Base-by-base conservation (phyloP, 2,888 invertebrate species). In the Synergus umbraculus region DNA sequence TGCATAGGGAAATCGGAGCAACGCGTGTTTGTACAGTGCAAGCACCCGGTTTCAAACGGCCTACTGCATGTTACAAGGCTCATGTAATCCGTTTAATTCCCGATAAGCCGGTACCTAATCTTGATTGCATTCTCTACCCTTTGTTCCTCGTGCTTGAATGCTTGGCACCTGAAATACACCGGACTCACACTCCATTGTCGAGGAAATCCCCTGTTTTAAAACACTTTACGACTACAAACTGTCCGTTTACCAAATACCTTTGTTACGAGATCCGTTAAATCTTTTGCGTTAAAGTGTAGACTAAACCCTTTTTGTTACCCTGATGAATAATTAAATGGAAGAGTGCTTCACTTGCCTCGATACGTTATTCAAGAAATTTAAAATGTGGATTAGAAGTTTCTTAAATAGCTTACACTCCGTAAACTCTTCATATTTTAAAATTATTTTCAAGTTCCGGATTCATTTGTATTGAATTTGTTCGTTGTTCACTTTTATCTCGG, bases 81-180 rank as follows among this genome's bases (percentile, higher is more conserved):
- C 85, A 84, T 85, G 86, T 87, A 89, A 89, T 88, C 89, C 86
- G 87, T 87, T 90, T 88, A 89, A 89, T 88, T 90, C 88, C 82
- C 87, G 88, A 90, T 89, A 90, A 89, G 86, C 88, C 78, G 82
- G 79, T 85, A 87, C 86, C 88, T 88, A 89, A 90, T 90, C 90
- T 89, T 83, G 85, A 86, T 83, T 88, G 86, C 83, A 84, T 81
- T 85, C 65, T 58, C 69, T 73, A 65, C 65, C 73, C 64, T 46
- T 76, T 73, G 78, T 73, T 76, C 79, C 58, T 49, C 22, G 41
- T 41, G 60, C 63, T 69, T 79, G 76, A 64, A 58, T 79, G 64
- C 73, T 65, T 67, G 60, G 77, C 79, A 79, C 80, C 79, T 77
- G 60, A 29, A 69, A 18, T 37, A 58, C 44, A 64, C 46, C 9